Evolutionary conservation across 2,797 vertebrate genomes (phyloP), one percentile per base, ranked within the genome.

Genomic region (Amblyopsis hoosieri): DNA sequence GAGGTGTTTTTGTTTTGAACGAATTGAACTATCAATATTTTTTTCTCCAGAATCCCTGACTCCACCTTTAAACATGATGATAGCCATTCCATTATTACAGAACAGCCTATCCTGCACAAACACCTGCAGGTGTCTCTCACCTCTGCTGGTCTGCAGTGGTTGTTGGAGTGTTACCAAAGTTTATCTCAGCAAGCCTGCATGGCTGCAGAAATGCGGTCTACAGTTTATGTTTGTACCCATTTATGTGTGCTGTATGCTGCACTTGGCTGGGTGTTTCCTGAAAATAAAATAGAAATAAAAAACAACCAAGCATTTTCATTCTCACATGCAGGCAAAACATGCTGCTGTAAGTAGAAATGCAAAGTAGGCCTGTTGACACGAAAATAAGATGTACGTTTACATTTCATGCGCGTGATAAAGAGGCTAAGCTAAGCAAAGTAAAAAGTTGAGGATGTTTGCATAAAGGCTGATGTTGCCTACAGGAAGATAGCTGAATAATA

Each of bases 71-170:
- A 37, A 37, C 5, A 37, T 62, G 48, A 72, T 23, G n/a, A 61
- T 3, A 3, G 10, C 50, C 23, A 3, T 68, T 45, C 47, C 46
- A 56, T 74, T 67, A 68, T 80, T 57, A 74, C 66, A 77, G 23
- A 23, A 23, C 3, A 23, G 58, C 51, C 69, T 51, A 15, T 17
- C 75, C 61, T 64, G 66, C 73, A 60, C 45, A 17, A 17, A 17
- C 17, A 19, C 2, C 19, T 19, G 23, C 23, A 23, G 12, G 62
- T 57, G 77, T 62, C 62, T 74, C 71, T 83, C 64, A 75, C 72
- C 67, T 74, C 64, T 57, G 54, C 65, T 62, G 58, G 23, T 75
- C 82, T 81, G 80, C 76, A 71, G 72, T 62, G 69, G 64, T 65
- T 67, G 33, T 57, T 66, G 69, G 74, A 71, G 75, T 53, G 80